Evolutionary conservation across 2,888 invertebrate genomes (phyloP), one percentile per base, ranked within the genome.

Genomic region (Ochropleura leucogaster): DNA sequence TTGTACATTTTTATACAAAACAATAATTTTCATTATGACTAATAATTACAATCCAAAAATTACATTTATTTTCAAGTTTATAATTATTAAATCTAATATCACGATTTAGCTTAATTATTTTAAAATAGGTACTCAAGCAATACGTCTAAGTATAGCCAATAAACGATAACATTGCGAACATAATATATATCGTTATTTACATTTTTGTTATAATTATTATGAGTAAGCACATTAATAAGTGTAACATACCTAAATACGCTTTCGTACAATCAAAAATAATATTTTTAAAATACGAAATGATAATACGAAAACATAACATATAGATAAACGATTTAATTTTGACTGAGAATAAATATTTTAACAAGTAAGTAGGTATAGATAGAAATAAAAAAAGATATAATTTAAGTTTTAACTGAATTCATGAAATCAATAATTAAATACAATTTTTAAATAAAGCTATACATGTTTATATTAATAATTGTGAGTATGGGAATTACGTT

Each of bases 41-140:
- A 96, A 95, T 96, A 96, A 96, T 96, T 96, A 96, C 96, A 96
- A 94, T 95, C 94, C 94, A 95, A 96, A 96, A 96, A 95, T 96
- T 96, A 96, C 95, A 96, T 95, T 94, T 94, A 94, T 94, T 95
- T 94, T 93, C 92, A 94, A 95, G 93, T 96, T 95, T 93, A 95
- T 94, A 94, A 95, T 95, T 94, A 94, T 95, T 96, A 95, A 92
- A 94, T 94, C 96, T 96, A 96, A 94, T 96, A 96, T 96, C 96
- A 96, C 96, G 96, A 96, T 96, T 96, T 96, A 96, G 95, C 96
- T 96, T 96, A 96, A 93, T 93, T 93, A 93, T 93, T 93, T 90
- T 93, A 89, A 93, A 92, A 94, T 93, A 95, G 91, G 91, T 95
- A 94, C 92, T 93, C 89, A 96, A 95, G 95, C 96, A 86, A 93